A percentile compares a stretch with the other conserved stretches of the same genome.
These are phyloP conservation scores for Venusia cambrica DNA, from an alignment of 2,888 invertebrate species.

Conservation along the genomic window DNA sequence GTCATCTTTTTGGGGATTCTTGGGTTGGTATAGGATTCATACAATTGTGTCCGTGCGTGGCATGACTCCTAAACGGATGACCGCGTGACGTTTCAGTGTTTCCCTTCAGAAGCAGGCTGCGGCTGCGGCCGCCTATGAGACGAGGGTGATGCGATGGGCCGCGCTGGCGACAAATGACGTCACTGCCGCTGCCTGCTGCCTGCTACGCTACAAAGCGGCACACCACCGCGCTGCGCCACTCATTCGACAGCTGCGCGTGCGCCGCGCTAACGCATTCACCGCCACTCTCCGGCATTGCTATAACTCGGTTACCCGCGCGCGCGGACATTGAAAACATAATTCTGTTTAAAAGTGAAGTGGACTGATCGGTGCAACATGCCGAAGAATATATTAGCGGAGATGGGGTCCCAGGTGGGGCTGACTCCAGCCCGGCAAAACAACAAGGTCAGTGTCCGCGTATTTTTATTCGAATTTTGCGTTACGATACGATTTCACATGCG, in stretches of 20 bases:
- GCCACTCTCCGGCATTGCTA: conserved; percentile 37
- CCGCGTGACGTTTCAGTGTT: conserved; percentile 13
- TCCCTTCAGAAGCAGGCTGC: conserved; percentile 10
- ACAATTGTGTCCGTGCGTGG: too few relatives aligned
- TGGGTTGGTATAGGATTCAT: too few relatives aligned
- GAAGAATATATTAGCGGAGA: conserved; percentile 71
- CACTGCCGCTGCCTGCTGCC: conserved; percentile 57
- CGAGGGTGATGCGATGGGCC: conserved; percentile 27
- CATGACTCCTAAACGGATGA: too few relatives aligned
- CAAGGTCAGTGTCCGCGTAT: conserved; percentile 51
- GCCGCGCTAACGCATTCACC: conserved; percentile 57
- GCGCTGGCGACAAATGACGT: conserved; percentile 30
- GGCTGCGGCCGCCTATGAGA: background rate
- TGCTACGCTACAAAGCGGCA: conserved; percentile 29
- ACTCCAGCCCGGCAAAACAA: conserved; percentile 63
- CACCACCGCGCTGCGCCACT: conserved; percentile 50
- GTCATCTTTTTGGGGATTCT: too few relatives aligned
- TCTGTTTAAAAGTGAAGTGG: conserved; percentile 31
- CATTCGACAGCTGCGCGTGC: conserved; percentile 60
- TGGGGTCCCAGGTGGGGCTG: conserved; percentile 76
- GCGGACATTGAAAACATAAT: conserved; percentile 37
- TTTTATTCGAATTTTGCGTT: conserved; percentile 20
- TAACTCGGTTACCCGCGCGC: conserved; percentile 40
- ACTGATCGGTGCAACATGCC: conserved; percentile 63
- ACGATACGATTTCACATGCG: conserved; percentile 13